These are phyloP conservation scores for Drosophila virilis DNA, from an alignment of 1,140 invertebrate genomes.

Conservation along the genomic window DNA sequence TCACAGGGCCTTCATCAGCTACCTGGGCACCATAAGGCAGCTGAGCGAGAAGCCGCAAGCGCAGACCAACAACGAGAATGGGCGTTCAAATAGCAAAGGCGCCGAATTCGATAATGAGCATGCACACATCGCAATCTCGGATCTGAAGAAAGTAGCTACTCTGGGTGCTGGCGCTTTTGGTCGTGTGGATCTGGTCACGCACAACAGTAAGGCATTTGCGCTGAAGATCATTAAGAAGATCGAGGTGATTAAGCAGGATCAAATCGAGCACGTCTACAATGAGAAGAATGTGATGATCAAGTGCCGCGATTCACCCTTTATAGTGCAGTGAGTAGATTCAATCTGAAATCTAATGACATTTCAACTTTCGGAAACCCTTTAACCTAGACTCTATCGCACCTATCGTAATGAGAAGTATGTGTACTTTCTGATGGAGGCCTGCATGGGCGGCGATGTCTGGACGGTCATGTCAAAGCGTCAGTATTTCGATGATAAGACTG, in stretches of 20 bases:
- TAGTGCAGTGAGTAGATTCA: slow-evolving; percentile 89
- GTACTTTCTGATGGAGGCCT: slow-evolving; percentile 98
- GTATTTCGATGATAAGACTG: slow-evolving; percentile 93
- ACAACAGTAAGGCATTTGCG: slow-evolving; percentile 90
- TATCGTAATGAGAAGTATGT: slow-evolving; percentile 98
- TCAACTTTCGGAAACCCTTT: neutral
- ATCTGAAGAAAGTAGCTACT: slow-evolving; percentile 93
- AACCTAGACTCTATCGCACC: slow-evolving; percentile 93
- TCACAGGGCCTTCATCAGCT: slow-evolving; percentile 85
- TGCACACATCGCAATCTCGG: slow-evolving; percentile 89
- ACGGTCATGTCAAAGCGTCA: slow-evolving; percentile 93
- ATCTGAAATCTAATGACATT: no score
- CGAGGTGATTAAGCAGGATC: slow-evolving; percentile 96
- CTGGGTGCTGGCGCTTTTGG: slow-evolving; percentile 97
- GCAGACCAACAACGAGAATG: slow-evolving; percentile 26
- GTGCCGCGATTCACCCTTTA: slow-evolving; percentile 90
- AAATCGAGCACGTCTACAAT: slow-evolving; percentile 96
- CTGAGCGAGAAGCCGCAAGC: slow-evolving; percentile 64
- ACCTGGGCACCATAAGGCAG: slow-evolving; percentile 85
- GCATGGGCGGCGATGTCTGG: slow-evolving; percentile 98
- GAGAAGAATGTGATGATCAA: slow-evolving; percentile 96
- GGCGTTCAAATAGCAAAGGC: slow-evolving; percentile 46
- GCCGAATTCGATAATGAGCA: slow-evolving; percentile 86
- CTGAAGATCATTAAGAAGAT: slow-evolving; percentile 96
- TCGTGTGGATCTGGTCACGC: slow-evolving; percentile 92